Base-by-base conservation (phyloP, 1,140 invertebrate species). In the Papilio polytes region DNA sequence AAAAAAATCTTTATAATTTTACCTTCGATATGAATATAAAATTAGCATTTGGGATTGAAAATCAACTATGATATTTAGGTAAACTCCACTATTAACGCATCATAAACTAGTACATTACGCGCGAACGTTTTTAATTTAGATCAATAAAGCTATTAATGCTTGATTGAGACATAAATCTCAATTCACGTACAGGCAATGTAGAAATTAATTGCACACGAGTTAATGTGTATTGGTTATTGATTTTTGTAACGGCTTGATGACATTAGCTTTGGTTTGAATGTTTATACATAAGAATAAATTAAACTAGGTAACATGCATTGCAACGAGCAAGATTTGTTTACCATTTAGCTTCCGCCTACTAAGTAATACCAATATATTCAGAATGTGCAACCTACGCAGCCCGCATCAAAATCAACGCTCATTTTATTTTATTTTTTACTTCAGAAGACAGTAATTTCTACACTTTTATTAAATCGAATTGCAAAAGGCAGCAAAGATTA, bases 311-410 rank as follows among this genome's bases (percentile, higher is more conserved):
- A 53, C 81, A 84, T 83, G 59, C 66, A 73, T 59, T 76, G 66
- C 79, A 72, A 79, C 63, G 79, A 81, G 74, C 78, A 82, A 84
- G 86, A 87, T 87, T 89, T 74, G 83, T 86, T 81, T 84, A 83
- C 82, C 81, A 83, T 79, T 89, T 86, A 85, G 86, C 85, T 86
- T 88, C 84, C 84, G 74, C 86, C 88, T 85, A 84, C 85, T 90
- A 88, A 89, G 86, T 84, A 80, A 53, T 46, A 74, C 84, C 86
- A 90, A 86, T 82, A 80, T 59, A 78, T 70, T 81, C 83, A 79
- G 85, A 13, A 83, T 85, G 88, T 87, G 87, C 85, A 73, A 85
- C 85, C 74, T 85, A 85, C 84, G 83, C 22, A 81, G 13, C 56
- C 63, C 44, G 79, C 82, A 26, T 63, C 78, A 85, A 85, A 86